Evolutionary conservation across 2,797 vertebrate genomes (phyloP).

Genomic region (Scolopax rusticola): DNA sequence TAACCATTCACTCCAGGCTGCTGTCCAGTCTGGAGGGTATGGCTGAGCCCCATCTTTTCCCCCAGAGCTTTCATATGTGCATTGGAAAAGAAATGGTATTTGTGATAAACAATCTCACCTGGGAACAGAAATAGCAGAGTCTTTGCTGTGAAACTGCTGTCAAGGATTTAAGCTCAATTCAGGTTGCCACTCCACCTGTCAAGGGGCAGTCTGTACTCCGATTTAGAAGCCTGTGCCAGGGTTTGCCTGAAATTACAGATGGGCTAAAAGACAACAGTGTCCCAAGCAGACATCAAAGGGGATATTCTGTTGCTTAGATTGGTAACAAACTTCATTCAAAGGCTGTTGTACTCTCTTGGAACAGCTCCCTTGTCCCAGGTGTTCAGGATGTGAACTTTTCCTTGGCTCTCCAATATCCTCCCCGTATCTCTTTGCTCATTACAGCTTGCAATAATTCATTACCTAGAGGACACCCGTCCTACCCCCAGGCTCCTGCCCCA

Average conservation of each 20-base stretch:
- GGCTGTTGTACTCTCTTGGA: neutral
- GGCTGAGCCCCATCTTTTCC: neutral
- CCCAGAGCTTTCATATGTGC: neutral
- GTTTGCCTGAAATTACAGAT: neutral
- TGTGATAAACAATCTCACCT: neutral
- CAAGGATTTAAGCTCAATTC: neutral
- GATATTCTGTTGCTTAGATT: neutral
- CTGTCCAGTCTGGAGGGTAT: neutral
- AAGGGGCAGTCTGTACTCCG: neutral
- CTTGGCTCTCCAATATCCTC: neutral
- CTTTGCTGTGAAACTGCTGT: neutral
- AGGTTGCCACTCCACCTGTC: neutral
- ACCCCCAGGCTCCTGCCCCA: conserved; percentile 87
- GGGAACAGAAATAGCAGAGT: neutral
- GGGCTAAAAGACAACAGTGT: neutral
- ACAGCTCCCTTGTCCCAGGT: neutral
- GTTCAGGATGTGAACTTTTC: neutral
- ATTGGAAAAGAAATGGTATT: neutral
- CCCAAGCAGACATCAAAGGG: neutral
- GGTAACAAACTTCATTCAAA: neutral
- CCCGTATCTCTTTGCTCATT: conserved; percentile 2
- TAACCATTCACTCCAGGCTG: neutral
- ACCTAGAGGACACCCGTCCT: conserved; percentile 93
- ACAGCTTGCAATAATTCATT: conserved; percentile 96
- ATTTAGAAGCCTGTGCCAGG: neutral